Evolutionary conservation across 2,888 invertebrate species (phyloP).

Genomic region (Anagyrus pseudococci): DNA sequence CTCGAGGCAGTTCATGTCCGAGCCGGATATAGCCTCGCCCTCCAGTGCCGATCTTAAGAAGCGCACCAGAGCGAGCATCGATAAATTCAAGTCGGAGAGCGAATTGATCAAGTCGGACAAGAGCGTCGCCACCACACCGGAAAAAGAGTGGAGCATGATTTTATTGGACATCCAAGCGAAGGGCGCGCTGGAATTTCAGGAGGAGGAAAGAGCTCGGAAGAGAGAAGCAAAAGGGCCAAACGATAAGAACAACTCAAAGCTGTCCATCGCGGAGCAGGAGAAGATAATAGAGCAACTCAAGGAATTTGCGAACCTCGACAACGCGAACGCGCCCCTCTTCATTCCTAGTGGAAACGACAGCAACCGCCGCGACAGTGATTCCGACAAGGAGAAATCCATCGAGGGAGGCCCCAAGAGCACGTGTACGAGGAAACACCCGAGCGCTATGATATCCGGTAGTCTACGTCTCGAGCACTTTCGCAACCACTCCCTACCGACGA

Average conservation of each 20-base stretch:
- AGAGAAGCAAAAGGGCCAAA: slow-evolving; percentile 11
- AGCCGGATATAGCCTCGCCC: slow-evolving; percentile 57
- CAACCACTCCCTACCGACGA: slow-evolving; percentile 49
- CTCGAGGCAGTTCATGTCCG: slow-evolving; percentile 55
- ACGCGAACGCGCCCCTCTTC: slow-evolving; percentile 49
- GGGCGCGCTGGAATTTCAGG: slow-evolving; percentile 4
- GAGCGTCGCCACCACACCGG: slow-evolving; percentile 45
- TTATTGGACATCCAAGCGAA: slow-evolving; percentile 51
- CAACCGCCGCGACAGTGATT: slow-evolving; percentile 30
- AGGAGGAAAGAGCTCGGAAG: slow-evolving; percentile 2
- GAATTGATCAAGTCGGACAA: slow-evolving; percentile 49
- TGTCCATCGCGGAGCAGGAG: slow-evolving; percentile 52
- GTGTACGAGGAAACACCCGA: slow-evolving; percentile 36
- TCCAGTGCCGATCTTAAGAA: slow-evolving; percentile 38
- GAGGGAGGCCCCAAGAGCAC: slow-evolving; percentile 31
- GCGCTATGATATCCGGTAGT: slow-evolving; percentile 37
- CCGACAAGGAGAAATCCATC: slow-evolving; percentile 40
- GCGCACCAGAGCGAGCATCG: slow-evolving; percentile 38
- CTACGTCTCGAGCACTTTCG: slow-evolving; percentile 48
- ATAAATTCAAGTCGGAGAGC: slow-evolving; percentile 52
- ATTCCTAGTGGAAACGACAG: too few relatives aligned
- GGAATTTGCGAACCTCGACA: slow-evolving; percentile 56
- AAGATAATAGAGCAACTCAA: slow-evolving; percentile 55
- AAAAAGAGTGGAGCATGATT: slow-evolving; percentile 52
- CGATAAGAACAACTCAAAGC: slow-evolving; percentile 43